Percentiles rank a stretch among this genome's conserved stretches.
phyloP scores from a whole-genome alignment of 2,888 invertebrate genomes.

The Amphipyra tragopoginis region DNA sequence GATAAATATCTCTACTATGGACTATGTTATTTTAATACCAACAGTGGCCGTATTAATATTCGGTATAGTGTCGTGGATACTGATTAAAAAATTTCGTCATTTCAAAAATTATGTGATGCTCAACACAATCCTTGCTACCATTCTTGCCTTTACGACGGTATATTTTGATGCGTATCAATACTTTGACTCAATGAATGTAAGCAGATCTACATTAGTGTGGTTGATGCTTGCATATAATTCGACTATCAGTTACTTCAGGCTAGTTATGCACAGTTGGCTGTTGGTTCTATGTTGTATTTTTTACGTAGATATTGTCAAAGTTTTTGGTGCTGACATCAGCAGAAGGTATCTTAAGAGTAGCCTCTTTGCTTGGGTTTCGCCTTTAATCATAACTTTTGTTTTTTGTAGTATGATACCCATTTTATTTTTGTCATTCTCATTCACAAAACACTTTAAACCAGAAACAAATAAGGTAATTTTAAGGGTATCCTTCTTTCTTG shows the following conservation, averaged over 20 bases:
- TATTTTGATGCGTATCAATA: background rate
- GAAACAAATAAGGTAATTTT: background rate
- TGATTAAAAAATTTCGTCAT: constrained; percentile 13
- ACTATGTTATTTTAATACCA: constrained; percentile 2
- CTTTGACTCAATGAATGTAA: background rate
- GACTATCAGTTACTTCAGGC: background rate
- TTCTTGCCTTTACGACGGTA: background rate
- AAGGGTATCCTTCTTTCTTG: background rate
- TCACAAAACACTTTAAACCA: background rate
- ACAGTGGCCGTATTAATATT: constrained; percentile 10
- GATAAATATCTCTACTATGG: background rate
- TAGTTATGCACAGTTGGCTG: constrained; percentile 13
- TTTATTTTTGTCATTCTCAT: background rate
- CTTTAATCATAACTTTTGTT: constrained; percentile 1
- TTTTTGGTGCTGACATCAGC: constrained; percentile 8
- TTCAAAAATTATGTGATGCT: constrained; percentile 19
- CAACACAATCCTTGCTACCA: background rate
- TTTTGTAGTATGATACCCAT: background rate
- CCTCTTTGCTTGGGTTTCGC: constrained; percentile 11
- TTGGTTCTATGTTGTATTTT: constrained; percentile 18
- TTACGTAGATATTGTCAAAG: constrained; percentile 20
- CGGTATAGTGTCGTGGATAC: constrained; percentile 9
- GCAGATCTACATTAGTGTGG: background rate
- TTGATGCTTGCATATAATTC: background rate
- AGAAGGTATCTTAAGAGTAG: constrained; percentile 15